phyloP scores from a whole-genome alignment of 2,888 invertebrate species.

The Drosophila mettleri region DNA sequence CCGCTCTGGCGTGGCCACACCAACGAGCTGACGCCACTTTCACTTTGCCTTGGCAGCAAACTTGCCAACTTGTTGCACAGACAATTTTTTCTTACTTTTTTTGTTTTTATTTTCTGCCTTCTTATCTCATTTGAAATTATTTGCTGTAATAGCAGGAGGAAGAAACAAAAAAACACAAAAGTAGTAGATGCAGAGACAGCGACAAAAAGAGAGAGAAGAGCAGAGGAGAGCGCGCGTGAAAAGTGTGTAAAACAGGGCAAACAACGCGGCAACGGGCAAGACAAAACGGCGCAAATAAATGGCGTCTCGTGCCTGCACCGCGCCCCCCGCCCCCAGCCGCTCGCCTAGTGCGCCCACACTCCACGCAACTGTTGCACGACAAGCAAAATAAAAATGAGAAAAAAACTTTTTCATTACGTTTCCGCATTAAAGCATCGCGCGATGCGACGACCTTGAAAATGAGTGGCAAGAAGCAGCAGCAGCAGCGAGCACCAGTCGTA shows the following conservation, averaged over 20 bases:
- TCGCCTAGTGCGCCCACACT: background rate
- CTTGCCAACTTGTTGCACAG: slow-evolving; percentile 75
- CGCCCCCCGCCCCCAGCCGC: background rate
- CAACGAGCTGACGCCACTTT: slow-evolving; percentile 60
- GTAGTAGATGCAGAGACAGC: slow-evolving; percentile 2
- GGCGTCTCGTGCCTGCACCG: slow-evolving; percentile 48
- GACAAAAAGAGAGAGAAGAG: background rate
- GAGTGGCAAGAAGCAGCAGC: slow-evolving; percentile 9
- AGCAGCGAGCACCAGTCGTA: background rate
- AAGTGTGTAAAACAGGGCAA: slow-evolving; percentile 35
- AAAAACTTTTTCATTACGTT: slow-evolving; percentile 79
- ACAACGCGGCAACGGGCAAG: slow-evolving; percentile 54
- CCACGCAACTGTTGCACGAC: slow-evolving; percentile 25
- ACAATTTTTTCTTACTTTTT: slow-evolving; percentile 34
- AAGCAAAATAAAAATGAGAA: slow-evolving; percentile 39
- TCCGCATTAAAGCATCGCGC: slow-evolving; percentile 68
- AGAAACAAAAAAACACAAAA: slow-evolving; percentile 1
- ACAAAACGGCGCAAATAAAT: slow-evolving; percentile 59
- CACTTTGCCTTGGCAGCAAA: slow-evolving; percentile 73
- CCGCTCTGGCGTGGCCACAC: slow-evolving; percentile 4
- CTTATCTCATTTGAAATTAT: slow-evolving; percentile 79
- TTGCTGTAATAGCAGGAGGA: slow-evolving; percentile 69
- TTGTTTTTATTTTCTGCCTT: slow-evolving; percentile 21
- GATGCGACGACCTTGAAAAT: slow-evolving; percentile 73
- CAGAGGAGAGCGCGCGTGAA: slow-evolving; percentile 13